A percentile compares a stretch with the other conserved stretches of the same genome.
Evolutionary conservation across 2,113 vertebrate species (phyloP).

Genomic region (Ophthalmotilapia sp.): DNA sequence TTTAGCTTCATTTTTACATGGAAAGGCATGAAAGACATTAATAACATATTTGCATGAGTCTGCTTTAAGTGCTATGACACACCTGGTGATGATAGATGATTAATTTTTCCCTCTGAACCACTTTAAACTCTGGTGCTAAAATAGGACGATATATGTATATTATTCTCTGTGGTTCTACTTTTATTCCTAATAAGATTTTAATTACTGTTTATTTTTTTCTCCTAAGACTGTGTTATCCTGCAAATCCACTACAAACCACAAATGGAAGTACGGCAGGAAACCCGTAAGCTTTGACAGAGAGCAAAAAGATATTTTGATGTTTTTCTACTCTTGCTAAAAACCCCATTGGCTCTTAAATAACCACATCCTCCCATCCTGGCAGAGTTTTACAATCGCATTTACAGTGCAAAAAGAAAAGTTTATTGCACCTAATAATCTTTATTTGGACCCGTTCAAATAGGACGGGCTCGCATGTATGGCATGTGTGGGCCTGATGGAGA

Average conservation of each 20-base stretch:
- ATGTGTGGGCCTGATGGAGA: not conserved
- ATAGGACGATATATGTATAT: not conserved
- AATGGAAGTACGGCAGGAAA: not conserved
- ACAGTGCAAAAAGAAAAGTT: not conserved
- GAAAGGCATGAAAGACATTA: not conserved
- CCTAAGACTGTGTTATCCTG: not conserved
- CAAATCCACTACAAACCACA: not conserved
- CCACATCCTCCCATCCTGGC: slow-evolving; percentile 12
- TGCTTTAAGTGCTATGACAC: slow-evolving; percentile 28
- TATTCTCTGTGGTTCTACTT: not conserved
- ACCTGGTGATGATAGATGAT: slow-evolving; percentile 45
- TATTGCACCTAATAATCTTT: not conserved
- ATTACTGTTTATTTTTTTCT: not conserved
- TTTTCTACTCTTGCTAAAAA: not conserved
- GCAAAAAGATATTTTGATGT: not conserved
- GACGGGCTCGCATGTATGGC: not conserved
- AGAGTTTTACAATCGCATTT: slow-evolving; percentile 3
- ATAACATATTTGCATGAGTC: slow-evolving; percentile 9
- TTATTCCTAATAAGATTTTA: not conserved
- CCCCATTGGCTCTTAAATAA: not conserved
- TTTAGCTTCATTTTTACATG: slow-evolving; percentile 41
- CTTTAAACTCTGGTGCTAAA: not conserved
- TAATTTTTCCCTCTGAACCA: not conserved
- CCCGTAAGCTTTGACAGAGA: not conserved
- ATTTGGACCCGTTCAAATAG: not conserved